These are phyloP conservation scores for Aleiodes testaceus DNA, from an alignment of 2,888 invertebrate genomes.

Conservation along the genomic window DNA sequence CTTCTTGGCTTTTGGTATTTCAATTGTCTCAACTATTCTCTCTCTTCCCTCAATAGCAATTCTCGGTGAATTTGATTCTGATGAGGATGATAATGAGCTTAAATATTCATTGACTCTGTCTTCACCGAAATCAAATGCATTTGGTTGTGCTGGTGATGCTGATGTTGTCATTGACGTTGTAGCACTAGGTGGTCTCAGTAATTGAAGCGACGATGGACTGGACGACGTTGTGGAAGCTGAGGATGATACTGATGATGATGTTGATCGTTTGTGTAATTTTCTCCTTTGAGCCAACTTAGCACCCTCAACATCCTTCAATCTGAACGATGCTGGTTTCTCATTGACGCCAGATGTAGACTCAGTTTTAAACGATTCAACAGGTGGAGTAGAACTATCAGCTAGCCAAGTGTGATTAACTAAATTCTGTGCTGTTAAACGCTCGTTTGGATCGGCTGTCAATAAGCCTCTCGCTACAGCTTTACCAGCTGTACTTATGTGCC, in stretches of 20 bases:
- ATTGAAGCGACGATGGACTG: constrained; percentile 57
- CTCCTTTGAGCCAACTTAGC: constrained; percentile 83
- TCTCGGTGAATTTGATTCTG: constrained; percentile 65
- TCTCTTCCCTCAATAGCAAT: constrained; percentile 35
- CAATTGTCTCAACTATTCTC: constrained; percentile 41
- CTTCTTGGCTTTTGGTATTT: constrained; percentile 51
- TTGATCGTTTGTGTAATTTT: constrained; percentile 77
- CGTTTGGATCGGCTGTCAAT: constrained; percentile 84
- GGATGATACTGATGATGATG: constrained; percentile 71
- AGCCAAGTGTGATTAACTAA: constrained; percentile 83
- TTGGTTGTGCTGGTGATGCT: constrained; percentile 64
- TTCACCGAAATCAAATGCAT: constrained; percentile 74
- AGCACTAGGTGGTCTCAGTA: constrained; percentile 58
- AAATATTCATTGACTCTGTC: constrained; percentile 74
- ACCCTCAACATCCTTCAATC: constrained; percentile 81
- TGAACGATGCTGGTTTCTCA: constrained; percentile 82
- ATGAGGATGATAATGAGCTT: constrained; percentile 73
- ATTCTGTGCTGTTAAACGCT: constrained; percentile 81
- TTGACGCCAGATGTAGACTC: constrained; percentile 58
- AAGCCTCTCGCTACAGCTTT: constrained; percentile 85
- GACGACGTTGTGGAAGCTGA: constrained; percentile 72
- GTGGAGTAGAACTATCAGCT: constrained; percentile 58
- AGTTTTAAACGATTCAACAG: not conserved
- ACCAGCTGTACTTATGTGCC: constrained; percentile 81
- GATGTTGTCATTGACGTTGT: constrained; percentile 54